These are phyloP conservation scores for Cotesia vestalis DNA, from an alignment of 1,140 invertebrate species.

Conservation along the genomic window DNA sequence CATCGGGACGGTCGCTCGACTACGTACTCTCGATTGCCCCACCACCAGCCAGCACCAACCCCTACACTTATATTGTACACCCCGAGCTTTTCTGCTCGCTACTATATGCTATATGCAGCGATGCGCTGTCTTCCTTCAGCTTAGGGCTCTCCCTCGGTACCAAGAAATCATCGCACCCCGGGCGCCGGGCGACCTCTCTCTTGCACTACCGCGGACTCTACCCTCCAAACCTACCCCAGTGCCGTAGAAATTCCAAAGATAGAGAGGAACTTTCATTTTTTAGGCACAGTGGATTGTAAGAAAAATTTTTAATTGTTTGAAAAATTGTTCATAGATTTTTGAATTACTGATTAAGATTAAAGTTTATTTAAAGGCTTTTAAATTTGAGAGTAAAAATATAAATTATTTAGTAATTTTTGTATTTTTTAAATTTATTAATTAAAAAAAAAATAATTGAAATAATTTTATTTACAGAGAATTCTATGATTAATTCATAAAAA, in stretches of 20 bases:
- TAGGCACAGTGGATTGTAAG: no score
- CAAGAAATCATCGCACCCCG: constrained; percentile 21
- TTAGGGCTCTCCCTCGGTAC: background rate
- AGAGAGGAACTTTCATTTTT: no score
- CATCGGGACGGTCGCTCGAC: constrained; percentile 65
- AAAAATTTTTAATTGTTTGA: no score
- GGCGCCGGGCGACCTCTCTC: constrained; percentile 26
- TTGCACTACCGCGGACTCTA: constrained; percentile 4
- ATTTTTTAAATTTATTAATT: no score
- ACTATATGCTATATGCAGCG: constrained; percentile 38
- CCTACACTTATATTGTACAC: background rate
- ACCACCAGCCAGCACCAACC: constrained; percentile 20
- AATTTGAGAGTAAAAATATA: no score
- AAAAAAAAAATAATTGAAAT: no score
- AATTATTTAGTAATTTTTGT: no score
- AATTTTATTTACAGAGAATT: no score
- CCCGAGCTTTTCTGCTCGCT: constrained; percentile 47
- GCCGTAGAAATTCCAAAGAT: constrained; percentile 17
- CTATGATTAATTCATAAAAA: no score
- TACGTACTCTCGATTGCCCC: constrained; percentile 46
- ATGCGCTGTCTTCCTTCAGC: constrained; percentile 21
- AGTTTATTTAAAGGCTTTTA: no score
- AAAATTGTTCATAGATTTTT: no score
- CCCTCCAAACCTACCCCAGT: constrained; percentile 20
- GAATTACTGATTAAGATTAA: no score